These are phyloP conservation scores for Rhagoletis pomonella DNA, from an alignment of 1,140 invertebrate species.

Conservation along the genomic window DNA sequence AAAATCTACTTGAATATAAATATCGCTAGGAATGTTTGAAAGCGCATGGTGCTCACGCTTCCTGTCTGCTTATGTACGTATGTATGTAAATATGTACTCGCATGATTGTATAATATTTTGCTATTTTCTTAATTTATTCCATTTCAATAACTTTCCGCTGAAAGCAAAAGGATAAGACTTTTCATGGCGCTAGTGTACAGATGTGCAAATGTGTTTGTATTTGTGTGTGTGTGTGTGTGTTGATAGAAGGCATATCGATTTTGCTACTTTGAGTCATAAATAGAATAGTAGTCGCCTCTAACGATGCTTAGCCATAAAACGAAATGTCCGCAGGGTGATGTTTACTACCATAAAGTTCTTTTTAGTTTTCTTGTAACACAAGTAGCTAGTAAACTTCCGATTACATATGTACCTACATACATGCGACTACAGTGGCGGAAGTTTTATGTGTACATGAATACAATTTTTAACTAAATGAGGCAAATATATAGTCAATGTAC, in stretches of 20 bases:
- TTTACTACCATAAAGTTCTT: no score
- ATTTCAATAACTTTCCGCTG: constrained; percentile 12
- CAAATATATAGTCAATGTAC: no score
- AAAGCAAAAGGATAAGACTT: neutral
- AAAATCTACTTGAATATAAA: neutral
- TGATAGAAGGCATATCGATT: neutral
- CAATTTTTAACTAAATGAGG: no score
- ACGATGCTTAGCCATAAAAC: no score
- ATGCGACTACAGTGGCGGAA: no score
- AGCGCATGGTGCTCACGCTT: neutral
- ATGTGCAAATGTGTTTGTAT: neutral
- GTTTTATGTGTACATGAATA: no score
- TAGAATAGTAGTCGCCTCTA: no score
- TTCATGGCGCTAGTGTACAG: neutral
- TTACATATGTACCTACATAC: no score
- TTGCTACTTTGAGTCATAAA: neutral
- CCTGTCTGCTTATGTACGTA: neutral
- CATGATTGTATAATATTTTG: neutral
- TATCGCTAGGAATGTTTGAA: neutral
- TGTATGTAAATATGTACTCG: no score
- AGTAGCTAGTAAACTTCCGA: no score
- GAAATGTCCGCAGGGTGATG: no score
- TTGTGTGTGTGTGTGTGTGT: neutral
- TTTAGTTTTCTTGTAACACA: no score
- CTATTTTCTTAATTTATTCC: constrained; percentile 28